These are phyloP conservation scores for Tethea ocularis DNA, from an alignment of 2,888 invertebrate species.

Conservation along the genomic window DNA sequence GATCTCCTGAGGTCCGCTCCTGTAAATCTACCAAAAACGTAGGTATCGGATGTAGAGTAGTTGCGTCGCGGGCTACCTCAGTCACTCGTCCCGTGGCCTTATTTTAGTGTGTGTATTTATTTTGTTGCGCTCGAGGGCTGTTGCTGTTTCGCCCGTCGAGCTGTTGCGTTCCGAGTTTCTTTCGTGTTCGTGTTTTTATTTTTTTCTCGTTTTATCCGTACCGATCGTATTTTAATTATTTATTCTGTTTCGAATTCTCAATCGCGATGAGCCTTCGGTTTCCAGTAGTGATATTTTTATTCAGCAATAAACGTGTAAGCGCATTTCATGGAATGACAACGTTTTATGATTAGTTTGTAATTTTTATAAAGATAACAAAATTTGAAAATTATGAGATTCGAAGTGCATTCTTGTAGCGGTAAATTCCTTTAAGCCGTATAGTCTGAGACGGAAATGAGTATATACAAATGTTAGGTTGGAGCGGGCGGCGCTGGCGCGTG, in stretches of 20 bases:
- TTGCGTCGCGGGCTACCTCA: slow-evolving; percentile 80
- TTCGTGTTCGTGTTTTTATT: slow-evolving; percentile 73
- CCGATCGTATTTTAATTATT: slow-evolving; percentile 76
- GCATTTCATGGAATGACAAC: slow-evolving; percentile 75
- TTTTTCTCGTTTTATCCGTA: slow-evolving; percentile 71
- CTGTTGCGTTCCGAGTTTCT: slow-evolving; percentile 76
- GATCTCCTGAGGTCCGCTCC: neutral
- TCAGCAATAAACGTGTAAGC: slow-evolving; percentile 80
- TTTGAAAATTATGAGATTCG: slow-evolving; percentile 79
- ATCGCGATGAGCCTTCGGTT: slow-evolving; percentile 76
- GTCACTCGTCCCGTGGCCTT: slow-evolving; percentile 80
- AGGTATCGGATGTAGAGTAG: slow-evolving; percentile 62
- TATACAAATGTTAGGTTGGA: slow-evolving; percentile 39
- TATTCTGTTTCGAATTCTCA: slow-evolving; percentile 78
- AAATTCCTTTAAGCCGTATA: slow-evolving; percentile 81
- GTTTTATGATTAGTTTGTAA: slow-evolving; percentile 78
- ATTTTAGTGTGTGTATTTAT: slow-evolving; percentile 77
- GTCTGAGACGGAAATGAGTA: slow-evolving; percentile 73
- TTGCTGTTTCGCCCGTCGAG: slow-evolving; percentile 79
- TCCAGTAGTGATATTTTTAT: slow-evolving; percentile 83
- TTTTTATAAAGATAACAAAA: slow-evolving; percentile 75
- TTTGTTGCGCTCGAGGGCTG: slow-evolving; percentile 80
- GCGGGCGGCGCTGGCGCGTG: slow-evolving; percentile 40
- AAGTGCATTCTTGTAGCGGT: slow-evolving; percentile 82
- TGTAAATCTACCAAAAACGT: slow-evolving; percentile 51